Conservation (phyloP, 2,797 vertebrate genomes). For the Clarias pachynema region DNA sequence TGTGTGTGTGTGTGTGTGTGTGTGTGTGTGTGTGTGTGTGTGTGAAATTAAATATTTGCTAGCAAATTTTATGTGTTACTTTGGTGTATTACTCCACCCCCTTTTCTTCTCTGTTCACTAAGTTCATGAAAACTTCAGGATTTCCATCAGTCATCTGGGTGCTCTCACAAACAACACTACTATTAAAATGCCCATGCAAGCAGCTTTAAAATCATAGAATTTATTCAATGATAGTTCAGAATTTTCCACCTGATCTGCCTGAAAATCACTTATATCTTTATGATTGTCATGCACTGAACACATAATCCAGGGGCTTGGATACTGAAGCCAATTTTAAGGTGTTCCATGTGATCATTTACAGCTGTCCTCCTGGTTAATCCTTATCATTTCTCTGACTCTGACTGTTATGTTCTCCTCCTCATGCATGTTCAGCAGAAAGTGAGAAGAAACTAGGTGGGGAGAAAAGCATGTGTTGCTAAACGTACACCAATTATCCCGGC, state of each 20-base stretch:
- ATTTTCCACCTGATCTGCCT: background rate
- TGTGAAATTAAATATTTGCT: too few relatives aligned
- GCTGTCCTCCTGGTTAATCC: conserved; percentile 88
- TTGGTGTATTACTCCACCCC: background rate
- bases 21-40: too few relatives aligned
- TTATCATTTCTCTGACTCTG: conserved; percentile 81
- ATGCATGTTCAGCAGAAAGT: conserved; percentile 66
- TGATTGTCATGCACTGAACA: conserved; percentile 79
- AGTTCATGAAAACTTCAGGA: background rate
- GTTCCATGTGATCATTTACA: conserved; percentile 96
- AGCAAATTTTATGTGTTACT: too few relatives aligned
- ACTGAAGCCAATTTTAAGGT: conserved; percentile 72
- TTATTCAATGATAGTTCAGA: background rate
- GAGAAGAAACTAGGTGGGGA: conserved; percentile 67
- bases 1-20: too few relatives aligned
- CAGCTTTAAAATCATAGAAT: background rate
- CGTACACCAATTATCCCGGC: conserved; percentile 74
- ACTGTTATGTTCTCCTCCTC: conserved; percentile 79
- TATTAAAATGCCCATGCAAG: background rate
- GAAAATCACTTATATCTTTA: conserved; percentile 75
- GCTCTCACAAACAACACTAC: background rate
- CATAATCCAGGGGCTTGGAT: conserved; percentile 56
- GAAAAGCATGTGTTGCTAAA: conserved; percentile 73
- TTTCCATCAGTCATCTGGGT: background rate
- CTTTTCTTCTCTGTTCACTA: background rate